Conservation (phyloP, 2,888 invertebrate genomes). For the Cremastobaeus sp. region DNA sequence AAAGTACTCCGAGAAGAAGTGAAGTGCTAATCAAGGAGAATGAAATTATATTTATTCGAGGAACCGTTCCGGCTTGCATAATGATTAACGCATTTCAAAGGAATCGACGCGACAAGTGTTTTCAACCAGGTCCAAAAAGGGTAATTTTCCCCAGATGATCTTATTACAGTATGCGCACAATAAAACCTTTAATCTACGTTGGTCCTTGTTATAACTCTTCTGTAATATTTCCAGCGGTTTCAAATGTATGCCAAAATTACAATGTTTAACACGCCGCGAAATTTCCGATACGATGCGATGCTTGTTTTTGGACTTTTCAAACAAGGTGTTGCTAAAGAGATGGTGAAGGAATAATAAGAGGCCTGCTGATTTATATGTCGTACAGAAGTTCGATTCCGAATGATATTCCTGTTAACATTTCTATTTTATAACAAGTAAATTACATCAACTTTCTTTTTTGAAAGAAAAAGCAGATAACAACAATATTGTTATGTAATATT, state of each 20-base stretch:
- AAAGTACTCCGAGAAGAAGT: no score
- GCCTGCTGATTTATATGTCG: neutral
- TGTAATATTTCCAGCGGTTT: neutral
- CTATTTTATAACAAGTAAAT: no score
- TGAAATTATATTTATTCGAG: constrained; percentile 60
- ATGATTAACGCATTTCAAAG: constrained; percentile 46
- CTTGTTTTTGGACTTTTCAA: neutral
- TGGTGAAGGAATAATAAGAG: constrained; percentile 24
- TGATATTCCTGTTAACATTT: no score
- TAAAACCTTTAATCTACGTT: no score
- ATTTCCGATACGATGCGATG: neutral
- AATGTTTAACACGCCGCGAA: constrained; percentile 17
- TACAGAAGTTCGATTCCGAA: constrained; percentile 2
- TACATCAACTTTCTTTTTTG: no score
- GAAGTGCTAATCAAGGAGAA: constrained; percentile 66
- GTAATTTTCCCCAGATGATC: no score
- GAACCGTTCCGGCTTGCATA: constrained; percentile 65
- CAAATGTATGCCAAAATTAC: constrained; percentile 35
- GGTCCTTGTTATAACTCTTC: no score
- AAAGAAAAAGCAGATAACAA: no score
- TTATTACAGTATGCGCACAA: no score
- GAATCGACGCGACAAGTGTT: constrained; percentile 52
- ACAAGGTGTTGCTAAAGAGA: constrained; percentile 25
- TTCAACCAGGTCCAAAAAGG: constrained; percentile 46
- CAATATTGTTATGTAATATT: no score